These are phyloP conservation scores for Griposia aprilina DNA, from an alignment of 2,888 invertebrate species.

Conservation along the genomic window DNA sequence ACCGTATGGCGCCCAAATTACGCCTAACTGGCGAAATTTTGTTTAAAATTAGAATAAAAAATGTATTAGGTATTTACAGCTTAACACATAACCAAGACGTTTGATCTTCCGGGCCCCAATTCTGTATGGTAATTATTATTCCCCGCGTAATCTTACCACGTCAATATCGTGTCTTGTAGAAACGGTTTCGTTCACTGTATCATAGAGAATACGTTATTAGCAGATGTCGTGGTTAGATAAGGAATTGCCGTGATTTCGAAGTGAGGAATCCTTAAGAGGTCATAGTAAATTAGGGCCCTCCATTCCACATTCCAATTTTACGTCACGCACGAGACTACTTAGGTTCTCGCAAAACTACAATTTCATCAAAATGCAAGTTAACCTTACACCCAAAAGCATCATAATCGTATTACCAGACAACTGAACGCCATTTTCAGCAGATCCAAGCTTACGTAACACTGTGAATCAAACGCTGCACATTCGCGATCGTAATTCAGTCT, in stretches of 20 bases:
- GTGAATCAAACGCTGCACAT: slow-evolving; percentile 41
- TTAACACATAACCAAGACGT: neutral
- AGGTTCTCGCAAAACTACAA: neutral
- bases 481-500: slow-evolving; percentile 50
- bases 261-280: too few species aligned
- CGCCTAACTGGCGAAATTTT: neutral
- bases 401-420: neutral
- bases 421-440: slow-evolving; percentile 8
- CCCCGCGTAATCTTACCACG: too few species aligned
- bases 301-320: neutral
- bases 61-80: too few species aligned
- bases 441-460: slow-evolving; percentile 5
- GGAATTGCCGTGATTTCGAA: too few species aligned
- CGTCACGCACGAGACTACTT: neutral
- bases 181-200: too few species aligned
- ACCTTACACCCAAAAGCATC: neutral
- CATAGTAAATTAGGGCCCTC: neutral
- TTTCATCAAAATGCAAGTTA: neutral
- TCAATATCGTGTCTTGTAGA: too few species aligned
- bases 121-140: too few species aligned
- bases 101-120: too few species aligned
- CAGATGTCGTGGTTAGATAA: too few species aligned
- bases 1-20: neutral
- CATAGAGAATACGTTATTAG: too few species aligned
- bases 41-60: neutral